Evolutionary conservation across 2,797 vertebrate genomes (phyloP).

Genomic region (Erpetoichthys calabaricus): DNA sequence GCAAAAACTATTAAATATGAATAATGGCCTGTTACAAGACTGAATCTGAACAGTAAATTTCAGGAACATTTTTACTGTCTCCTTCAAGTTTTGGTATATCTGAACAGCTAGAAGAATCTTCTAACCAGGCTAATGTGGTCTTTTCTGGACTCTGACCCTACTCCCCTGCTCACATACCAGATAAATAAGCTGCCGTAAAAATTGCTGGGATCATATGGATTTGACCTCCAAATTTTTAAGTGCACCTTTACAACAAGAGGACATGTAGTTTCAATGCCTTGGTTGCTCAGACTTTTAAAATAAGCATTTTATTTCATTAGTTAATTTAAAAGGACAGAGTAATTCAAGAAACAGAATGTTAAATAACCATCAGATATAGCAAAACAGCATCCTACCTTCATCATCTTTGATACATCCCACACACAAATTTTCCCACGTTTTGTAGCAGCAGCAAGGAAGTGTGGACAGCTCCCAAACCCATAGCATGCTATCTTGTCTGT

Average conservation of each 20-base stretch:
- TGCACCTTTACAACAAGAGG: slow-evolving; percentile 63
- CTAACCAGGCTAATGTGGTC: slow-evolving; percentile 86
- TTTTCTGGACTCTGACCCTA: slow-evolving; percentile 69
- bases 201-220: slow-evolving; percentile 92
- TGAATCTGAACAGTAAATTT: too few relatives aligned
- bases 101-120: slow-evolving; percentile 87
- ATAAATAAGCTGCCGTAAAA: slow-evolving; percentile 77
- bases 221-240: slow-evolving; percentile 96
- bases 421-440: slow-evolving; percentile 94
- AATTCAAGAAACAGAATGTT: too few relatives aligned
- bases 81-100: slow-evolving; percentile 96
- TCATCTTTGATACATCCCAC: slow-evolving; percentile 97
- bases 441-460: slow-evolving; percentile 89
- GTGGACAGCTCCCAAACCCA: slow-evolving; percentile 91
- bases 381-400: slow-evolving; percentile 63
- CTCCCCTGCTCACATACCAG: slow-evolving; percentile 66
- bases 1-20: too few relatives aligned
- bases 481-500: slow-evolving; percentile 90
- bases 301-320: not conserved
- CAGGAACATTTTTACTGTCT: slow-evolving; percentile 59
- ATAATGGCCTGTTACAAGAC: too few relatives aligned
- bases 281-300: slow-evolving; percentile 12
- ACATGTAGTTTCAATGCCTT: not conserved
- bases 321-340: slow-evolving; percentile 2
- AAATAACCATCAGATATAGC: too few relatives aligned